phyloP scores from a whole-genome alignment of 2,113 vertebrate genomes.

The Scatophagus argus region DNA sequence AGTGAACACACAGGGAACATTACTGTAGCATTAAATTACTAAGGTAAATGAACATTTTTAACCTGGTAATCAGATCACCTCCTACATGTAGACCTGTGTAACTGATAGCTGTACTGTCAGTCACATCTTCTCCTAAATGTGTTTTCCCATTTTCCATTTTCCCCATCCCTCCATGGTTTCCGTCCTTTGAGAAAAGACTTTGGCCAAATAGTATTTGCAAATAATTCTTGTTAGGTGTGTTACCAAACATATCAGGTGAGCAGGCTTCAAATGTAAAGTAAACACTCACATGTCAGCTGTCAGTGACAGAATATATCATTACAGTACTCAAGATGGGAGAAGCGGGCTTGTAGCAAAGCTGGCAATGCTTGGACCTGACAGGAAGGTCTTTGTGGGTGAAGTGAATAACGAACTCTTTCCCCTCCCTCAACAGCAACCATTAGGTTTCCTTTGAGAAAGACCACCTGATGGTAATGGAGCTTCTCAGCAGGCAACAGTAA shows the following conservation, averaged over 20 bases:
- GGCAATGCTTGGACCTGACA: constrained; percentile 39
- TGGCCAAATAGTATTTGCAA: constrained; percentile 71
- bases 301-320: constrained; percentile 27
- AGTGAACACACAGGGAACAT: constrained; percentile 74
- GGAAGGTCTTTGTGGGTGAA: constrained; percentile 46
- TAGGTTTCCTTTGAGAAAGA: constrained; percentile 60
- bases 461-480: constrained; percentile 60
- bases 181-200: constrained; percentile 22
- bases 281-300: constrained; percentile 25
- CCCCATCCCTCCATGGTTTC: constrained; percentile 36
- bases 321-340: not conserved
- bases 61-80: constrained; percentile 59
- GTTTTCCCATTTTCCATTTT: constrained; percentile 59
- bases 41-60: constrained; percentile 76
- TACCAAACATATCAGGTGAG: not conserved
- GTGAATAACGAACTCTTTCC: constrained; percentile 55
- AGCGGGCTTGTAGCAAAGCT: constrained; percentile 21
- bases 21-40: constrained; percentile 75
- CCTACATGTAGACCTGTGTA: constrained; percentile 57
- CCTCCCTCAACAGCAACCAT: constrained; percentile 57
- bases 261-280: constrained; percentile 11
- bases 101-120: constrained; percentile 43
- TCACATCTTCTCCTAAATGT: constrained; percentile 62
- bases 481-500: constrained; percentile 57
- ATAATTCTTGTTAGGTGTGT: constrained; percentile 48